Evolutionary conservation across 2,113 vertebrate species (phyloP).

Genomic region (Seriola dumerili): DNA sequence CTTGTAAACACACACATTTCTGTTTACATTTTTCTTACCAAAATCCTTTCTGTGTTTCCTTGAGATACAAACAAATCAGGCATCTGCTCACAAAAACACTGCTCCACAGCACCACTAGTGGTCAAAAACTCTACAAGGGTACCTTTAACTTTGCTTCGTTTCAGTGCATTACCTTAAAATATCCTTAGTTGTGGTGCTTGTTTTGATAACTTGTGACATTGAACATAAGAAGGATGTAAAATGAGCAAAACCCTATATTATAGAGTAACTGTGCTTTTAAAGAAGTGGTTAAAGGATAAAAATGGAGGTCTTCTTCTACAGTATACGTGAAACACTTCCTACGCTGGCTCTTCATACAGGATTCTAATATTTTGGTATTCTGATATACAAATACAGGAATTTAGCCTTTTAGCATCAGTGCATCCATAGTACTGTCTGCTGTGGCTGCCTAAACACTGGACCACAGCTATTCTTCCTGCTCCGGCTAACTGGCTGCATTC

Average conservation of each 20-base stretch:
- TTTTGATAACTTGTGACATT: background rate
- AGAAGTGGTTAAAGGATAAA: background rate
- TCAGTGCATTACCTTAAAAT: background rate
- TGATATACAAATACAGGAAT: background rate
- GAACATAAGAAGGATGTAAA: background rate
- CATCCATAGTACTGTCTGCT: constrained; percentile 15
- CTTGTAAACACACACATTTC: background rate
- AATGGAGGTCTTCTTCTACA: background rate
- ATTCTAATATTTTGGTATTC: background rate
- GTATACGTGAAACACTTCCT: background rate
- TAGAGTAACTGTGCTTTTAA: background rate
- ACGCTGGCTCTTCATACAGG: background rate
- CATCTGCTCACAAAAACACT: background rate
- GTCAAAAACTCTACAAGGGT: background rate
- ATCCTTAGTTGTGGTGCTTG: background rate
- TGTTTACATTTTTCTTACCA: background rate
- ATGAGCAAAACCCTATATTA: background rate
- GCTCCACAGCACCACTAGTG: background rate
- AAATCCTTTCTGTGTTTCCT: background rate
- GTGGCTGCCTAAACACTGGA: constrained; percentile 12
- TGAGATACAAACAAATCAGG: background rate
- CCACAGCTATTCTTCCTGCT: background rate
- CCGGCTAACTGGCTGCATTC: background rate
- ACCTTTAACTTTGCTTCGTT: background rate
- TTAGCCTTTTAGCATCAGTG: constrained; percentile 30